Evolutionary conservation across 2,113 vertebrate species (phyloP).

Genomic region (Blennius ocellaris): DNA sequence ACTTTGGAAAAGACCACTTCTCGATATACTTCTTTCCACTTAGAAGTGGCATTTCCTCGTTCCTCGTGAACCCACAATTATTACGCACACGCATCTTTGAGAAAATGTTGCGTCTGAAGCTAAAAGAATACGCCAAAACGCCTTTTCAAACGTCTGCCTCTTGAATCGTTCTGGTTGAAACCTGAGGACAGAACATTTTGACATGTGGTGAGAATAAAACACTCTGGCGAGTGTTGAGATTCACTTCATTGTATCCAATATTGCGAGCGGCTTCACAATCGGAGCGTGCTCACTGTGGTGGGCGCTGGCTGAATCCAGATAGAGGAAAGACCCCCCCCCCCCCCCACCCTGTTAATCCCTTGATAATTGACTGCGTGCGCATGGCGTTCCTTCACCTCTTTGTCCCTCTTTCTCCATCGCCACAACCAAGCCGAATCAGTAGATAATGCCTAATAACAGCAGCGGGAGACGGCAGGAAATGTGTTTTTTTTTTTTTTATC

Average conservation of each 20-base stretch:
- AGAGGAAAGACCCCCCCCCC: not conserved
- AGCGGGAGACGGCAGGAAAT: constrained; percentile 26
- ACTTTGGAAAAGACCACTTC: too few relatives aligned
- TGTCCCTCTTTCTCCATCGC: not conserved
- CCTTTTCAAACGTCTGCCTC: too few relatives aligned
- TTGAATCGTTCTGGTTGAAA: not conserved
- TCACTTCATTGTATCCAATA: constrained; percentile 24
- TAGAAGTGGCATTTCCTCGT: too few relatives aligned
- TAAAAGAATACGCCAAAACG: too few relatives aligned
- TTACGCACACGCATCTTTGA: too few relatives aligned
- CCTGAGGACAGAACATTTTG: constrained; percentile 20
- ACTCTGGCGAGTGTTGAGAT: constrained; percentile 28
- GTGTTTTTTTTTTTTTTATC: constrained; percentile 45
- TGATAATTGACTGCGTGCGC: constrained; percentile 22
- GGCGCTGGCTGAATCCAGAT: constrained; percentile 14
- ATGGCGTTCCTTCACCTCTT: constrained; percentile 14
- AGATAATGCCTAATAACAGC: constrained; percentile 49
- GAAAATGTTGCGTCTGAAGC: too few relatives aligned
- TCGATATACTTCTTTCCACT: too few relatives aligned
- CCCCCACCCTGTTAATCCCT: constrained; percentile 1
- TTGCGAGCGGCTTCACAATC: constrained; percentile 41
- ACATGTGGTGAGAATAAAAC: constrained; percentile 20
- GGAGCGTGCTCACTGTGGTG: constrained; percentile 11
- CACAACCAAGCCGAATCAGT: constrained; percentile 31
- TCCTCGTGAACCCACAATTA: too few relatives aligned